Percentiles rank a stretch among this genome's conserved stretches.
These are phyloP conservation scores for Megaleporinus macrocephalus DNA, from an alignment of 2,113 vertebrate species.

Conservation along the genomic window DNA sequence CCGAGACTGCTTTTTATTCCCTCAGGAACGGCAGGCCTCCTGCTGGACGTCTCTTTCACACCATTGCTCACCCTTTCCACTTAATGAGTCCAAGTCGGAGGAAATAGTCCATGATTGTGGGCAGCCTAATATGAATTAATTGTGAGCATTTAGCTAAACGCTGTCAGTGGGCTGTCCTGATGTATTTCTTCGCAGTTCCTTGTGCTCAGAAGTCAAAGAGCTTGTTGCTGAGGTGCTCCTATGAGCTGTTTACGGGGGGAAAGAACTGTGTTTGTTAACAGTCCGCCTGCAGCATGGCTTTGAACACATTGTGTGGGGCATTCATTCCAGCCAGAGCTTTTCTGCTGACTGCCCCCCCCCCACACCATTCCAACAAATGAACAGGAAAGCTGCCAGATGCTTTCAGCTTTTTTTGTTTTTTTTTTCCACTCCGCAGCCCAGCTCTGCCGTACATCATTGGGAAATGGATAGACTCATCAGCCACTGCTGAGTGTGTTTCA, in stretches of 20 bases:
- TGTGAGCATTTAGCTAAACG: background rate
- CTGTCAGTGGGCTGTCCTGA: background rate
- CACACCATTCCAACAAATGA: constrained; percentile 9
- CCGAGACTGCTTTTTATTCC: background rate
- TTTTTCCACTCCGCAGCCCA: background rate
- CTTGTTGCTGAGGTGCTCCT: background rate
- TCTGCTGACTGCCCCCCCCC: background rate
- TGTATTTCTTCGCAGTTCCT: background rate
- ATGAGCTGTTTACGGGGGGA: background rate
- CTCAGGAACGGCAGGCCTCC: background rate
- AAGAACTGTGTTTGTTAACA: constrained; percentile 11
- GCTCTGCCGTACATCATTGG: background rate
- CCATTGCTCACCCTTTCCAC: background rate
- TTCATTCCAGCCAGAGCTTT: background rate
- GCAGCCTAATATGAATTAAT: background rate
- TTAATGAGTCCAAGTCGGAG: constrained; percentile 1
- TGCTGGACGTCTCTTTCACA: background rate
- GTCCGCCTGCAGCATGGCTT: background rate
- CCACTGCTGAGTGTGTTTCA: background rate
- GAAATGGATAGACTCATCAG: constrained; percentile 15
- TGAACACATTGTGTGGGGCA: constrained; percentile 25
- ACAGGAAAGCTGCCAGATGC: constrained; percentile 20
- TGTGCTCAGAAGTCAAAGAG: background rate
- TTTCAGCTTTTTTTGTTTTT: constrained; percentile 7
- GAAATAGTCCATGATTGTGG: background rate